Base-by-base conservation (phyloP, 2,113 vertebrate species). In the Isichthys henryi region DNA sequence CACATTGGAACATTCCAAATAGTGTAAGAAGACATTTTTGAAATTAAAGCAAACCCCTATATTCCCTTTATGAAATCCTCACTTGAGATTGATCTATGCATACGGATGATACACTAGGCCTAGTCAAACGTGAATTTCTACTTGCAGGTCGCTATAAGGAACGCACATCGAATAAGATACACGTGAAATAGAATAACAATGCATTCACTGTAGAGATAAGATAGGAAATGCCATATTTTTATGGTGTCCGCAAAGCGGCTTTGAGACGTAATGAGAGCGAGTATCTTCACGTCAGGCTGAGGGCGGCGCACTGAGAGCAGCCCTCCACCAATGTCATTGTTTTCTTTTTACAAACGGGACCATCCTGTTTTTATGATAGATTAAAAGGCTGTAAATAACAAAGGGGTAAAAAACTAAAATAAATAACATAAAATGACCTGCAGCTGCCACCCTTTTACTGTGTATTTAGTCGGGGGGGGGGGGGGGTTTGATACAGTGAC, bases 61-160 rank as follows among this genome's bases (percentile, higher is more conserved):
- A 91, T 91, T 91, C 88, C 83, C 74, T 82, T 88, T 88, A 88
- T 91, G 90, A 91, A 91, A 88, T 89, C 91, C 74, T 23, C 35
- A 92, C 90, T 90, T 92, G 86, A 92, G 91, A 93, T 85, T 92
- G 92, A 95, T 92, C 96, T 96, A 95, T 96, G 95, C 95, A 96
- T 94, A 58, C 89, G 93, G 93, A 92, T 94, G 94, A 95, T 94
- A 94, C 92, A 92, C 91, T 89, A 90, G 13, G 74, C 84, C 62
- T 92, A 92, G 92, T 92, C 91, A 89, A 21, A 85, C 90, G 87
- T 91, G 88, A 91, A 74, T 89, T 91, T 93, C 93, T 92, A 92
- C 94, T 95, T 94, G 95, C 95, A 94, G 93, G 94, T 93, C 90
- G 92, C 89, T 92, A 93, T 94, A 93, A 93, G 93, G 93, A 93